Conservation (phyloP, 2,113 vertebrate species). For the Oreochromis niloticus region DNA sequence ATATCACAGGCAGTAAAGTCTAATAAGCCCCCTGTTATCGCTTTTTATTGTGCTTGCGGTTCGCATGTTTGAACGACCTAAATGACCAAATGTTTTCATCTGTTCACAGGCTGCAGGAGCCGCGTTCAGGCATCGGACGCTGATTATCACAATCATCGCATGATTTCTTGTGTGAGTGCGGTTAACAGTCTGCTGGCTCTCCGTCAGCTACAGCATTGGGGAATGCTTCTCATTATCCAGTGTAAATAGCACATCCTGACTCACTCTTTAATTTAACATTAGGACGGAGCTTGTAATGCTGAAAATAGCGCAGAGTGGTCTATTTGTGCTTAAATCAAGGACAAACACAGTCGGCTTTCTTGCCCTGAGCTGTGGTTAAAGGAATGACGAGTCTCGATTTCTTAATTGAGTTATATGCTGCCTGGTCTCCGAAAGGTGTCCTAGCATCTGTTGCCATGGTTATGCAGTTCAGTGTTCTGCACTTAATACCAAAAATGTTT, state of each 20-base stretch:
- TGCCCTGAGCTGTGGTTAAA: constrained; percentile 15
- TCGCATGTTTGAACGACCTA: not conserved
- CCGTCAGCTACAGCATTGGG: constrained; percentile 17
- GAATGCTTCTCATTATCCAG: constrained; percentile 55
- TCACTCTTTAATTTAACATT: constrained; percentile 51
- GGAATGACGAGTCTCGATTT: constrained; percentile 42
- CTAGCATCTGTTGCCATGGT: constrained; percentile 2
- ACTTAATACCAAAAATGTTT: not conserved
- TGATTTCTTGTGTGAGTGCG: constrained; percentile 26
- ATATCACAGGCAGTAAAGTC: constrained; percentile 2
- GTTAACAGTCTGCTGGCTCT: constrained; percentile 31
- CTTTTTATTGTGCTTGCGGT: not conserved
- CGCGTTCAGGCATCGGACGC: not conserved
- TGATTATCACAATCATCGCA: not conserved
- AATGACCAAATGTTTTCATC: not conserved
- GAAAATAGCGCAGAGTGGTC: constrained; percentile 49
- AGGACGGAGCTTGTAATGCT: constrained; percentile 34
- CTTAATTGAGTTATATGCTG: constrained; percentile 1
- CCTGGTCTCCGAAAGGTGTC: constrained; percentile 31
- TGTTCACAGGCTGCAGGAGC: not conserved
- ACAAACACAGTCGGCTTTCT: constrained; percentile 3
- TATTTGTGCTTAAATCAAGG: constrained; percentile 6
- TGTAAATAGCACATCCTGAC: constrained; percentile 46
- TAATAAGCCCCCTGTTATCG: constrained; percentile 16
- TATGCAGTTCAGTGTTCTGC: not conserved